Evolutionary conservation across 1,140 invertebrate species (phyloP).

Genomic region (Lordiphosa collinella): DNA sequence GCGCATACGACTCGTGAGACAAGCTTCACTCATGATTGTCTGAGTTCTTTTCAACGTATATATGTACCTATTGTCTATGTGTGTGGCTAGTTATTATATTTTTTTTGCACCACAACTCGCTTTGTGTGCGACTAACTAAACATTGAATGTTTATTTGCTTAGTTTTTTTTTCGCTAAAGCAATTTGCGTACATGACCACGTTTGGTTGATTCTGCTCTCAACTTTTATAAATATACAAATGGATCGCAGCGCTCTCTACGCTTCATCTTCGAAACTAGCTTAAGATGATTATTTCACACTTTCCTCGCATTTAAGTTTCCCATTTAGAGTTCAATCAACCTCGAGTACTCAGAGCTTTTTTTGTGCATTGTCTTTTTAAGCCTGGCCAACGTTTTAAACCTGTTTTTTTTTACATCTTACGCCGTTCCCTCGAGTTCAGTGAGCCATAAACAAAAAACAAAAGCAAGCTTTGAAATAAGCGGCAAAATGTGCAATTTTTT

Average conservation of each 20-base stretch:
- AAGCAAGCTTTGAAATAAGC: constrained; percentile 1
- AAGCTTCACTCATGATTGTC: constrained; percentile 14
- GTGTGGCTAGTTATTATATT: constrained; percentile 46
- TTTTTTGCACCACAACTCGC: constrained; percentile 4
- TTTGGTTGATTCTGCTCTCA: constrained; percentile 1
- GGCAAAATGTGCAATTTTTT: constrained; percentile 23
- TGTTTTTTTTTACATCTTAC: constrained; percentile 19
- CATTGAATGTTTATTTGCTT: constrained; percentile 18
- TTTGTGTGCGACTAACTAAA: constrained; percentile 26
- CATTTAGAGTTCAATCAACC: constrained; percentile 29
- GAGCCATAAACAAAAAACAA: constrained; percentile 28
- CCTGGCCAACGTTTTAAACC: constrained; percentile 26
- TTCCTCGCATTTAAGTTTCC: not conserved
- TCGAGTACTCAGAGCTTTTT: constrained; percentile 12
- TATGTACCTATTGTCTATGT: constrained; percentile 3
- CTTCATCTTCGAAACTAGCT: not conserved
- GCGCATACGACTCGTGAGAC: constrained; percentile 42
- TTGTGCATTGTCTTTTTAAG: constrained; percentile 13
- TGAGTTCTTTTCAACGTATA: not conserved
- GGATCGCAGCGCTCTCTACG: too few species aligned
- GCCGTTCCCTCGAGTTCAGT: constrained; percentile 7
- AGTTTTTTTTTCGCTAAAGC: constrained; percentile 2
- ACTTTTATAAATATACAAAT: not conserved
- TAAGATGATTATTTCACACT: not conserved
- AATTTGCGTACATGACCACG: not conserved